These are phyloP conservation scores for Globicephala melas DNA, from an alignment of 2,113 vertebrate species.

Conservation along the genomic window DNA sequence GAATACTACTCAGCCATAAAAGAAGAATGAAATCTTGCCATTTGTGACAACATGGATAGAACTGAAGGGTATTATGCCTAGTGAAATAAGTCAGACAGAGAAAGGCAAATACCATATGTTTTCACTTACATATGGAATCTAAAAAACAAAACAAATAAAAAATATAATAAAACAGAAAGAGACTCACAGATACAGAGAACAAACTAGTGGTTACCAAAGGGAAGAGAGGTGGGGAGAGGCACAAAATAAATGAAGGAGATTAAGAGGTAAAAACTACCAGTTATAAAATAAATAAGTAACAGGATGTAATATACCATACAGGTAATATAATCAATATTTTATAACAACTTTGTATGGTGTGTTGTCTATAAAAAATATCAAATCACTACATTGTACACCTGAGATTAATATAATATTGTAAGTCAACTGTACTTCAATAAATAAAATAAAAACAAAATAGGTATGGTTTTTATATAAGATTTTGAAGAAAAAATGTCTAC, in stretches of 20 bases:
- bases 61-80: neutral
- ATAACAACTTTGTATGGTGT: neutral
- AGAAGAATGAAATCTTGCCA: neutral
- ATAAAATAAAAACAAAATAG: neutral
- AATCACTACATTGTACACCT: neutral
- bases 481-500: neutral
- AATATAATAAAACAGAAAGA: neutral
- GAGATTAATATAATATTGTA: neutral
- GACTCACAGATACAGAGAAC: neutral
- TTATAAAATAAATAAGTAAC: neutral
- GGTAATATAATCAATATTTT: neutral
- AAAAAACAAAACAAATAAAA: neutral
- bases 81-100: neutral
- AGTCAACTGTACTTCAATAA: neutral
- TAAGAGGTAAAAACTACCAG: neutral
- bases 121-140: neutral
- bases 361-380: neutral
- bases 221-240: neutral
- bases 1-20: neutral
- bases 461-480: neutral
- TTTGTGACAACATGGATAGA: neutral
- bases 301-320: neutral
- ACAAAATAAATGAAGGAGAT: neutral
- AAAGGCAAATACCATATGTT: neutral
- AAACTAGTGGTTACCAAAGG: neutral